These are phyloP conservation scores for Octomys mimax DNA, from an alignment of 2,797 vertebrate species.

Conservation along the genomic window DNA sequence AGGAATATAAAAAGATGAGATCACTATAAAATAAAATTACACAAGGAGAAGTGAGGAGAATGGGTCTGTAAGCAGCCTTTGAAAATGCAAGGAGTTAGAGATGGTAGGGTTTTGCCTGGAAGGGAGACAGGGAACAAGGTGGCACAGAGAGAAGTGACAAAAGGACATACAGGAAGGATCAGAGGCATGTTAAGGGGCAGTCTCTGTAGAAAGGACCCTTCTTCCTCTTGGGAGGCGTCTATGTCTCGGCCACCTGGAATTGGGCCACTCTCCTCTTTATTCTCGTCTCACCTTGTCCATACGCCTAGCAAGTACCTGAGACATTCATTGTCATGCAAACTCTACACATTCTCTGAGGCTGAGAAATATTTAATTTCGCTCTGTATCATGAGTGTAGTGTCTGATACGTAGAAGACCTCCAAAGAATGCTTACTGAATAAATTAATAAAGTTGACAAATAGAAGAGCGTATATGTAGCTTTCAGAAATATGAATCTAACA, in stretches of 20 bases:
- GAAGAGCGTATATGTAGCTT: not conserved
- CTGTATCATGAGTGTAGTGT: not conserved
- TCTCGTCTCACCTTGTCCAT: not conserved
- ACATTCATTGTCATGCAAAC: not conserved
- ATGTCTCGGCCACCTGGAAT: not conserved
- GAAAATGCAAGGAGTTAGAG: not conserved
- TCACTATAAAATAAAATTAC: not conserved
- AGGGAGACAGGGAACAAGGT: not conserved
- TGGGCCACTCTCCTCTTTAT: not conserved
- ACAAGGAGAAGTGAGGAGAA: not conserved
- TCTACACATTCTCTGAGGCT: not conserved
- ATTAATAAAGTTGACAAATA: not conserved
- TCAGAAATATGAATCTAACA: slow-evolving; percentile 4
- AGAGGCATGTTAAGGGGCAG: not conserved
- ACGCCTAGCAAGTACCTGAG: not conserved
- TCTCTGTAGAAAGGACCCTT: not conserved
- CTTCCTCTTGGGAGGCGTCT: not conserved
- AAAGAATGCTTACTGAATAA: not conserved
- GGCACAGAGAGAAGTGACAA: not conserved
- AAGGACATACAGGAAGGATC: not conserved
- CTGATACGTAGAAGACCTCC: not conserved
- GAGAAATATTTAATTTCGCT: slow-evolving; percentile 34
- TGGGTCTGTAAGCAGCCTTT: not conserved
- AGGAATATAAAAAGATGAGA: not conserved
- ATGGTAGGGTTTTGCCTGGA: not conserved